A percentile compares a stretch with the other conserved stretches of the same genome.
Conservation (phyloP, 2,113 vertebrate genomes). For the Alaudala cheleensis region DNA sequence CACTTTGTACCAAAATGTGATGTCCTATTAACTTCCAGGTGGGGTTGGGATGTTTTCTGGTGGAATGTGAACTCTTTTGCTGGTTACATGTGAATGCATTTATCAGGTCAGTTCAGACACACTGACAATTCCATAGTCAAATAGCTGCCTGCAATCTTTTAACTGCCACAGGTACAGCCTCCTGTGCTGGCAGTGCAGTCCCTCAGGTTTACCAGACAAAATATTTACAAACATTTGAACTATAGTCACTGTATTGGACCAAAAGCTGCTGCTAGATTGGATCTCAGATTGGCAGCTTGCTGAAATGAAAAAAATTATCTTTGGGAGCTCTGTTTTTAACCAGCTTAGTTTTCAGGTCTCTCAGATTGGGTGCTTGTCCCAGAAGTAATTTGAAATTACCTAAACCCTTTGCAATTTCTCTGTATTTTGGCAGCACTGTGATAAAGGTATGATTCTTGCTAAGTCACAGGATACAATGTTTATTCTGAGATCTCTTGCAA, state of each 20-base stretch:
- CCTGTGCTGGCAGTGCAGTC: slow-evolving; percentile 21
- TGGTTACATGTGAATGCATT: not conserved
- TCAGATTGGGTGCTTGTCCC: slow-evolving; percentile 43
- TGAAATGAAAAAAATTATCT: not conserved
- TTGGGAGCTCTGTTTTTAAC: not conserved
- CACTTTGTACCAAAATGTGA: not conserved
- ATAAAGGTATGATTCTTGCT: slow-evolving; percentile 51
- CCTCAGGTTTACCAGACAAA: slow-evolving; percentile 31
- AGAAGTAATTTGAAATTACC: slow-evolving; percentile 48
- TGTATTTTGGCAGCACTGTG: slow-evolving; percentile 28
- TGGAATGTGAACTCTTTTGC: not conserved
- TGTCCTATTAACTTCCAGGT: not conserved
- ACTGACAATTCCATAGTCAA: not conserved
- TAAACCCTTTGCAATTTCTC: slow-evolving; percentile 29
- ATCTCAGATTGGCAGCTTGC: slow-evolving; percentile 25
- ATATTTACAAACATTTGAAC: slow-evolving; percentile 58
- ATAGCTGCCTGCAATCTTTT: not conserved
- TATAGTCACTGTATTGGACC: slow-evolving; percentile 17
- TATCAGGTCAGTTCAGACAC: not conserved
- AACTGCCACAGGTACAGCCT: not conserved
- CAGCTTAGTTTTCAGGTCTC: slow-evolving; percentile 49
- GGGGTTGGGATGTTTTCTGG: not conserved
- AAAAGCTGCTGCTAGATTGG: slow-evolving; percentile 39
- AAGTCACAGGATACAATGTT: slow-evolving; percentile 47
- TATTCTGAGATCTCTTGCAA: slow-evolving; percentile 37